Evolutionary conservation across 2,888 invertebrate species (phyloP), one percentile per base, ranked within the genome.

Genomic region (Cacoxenus indagator): DNA sequence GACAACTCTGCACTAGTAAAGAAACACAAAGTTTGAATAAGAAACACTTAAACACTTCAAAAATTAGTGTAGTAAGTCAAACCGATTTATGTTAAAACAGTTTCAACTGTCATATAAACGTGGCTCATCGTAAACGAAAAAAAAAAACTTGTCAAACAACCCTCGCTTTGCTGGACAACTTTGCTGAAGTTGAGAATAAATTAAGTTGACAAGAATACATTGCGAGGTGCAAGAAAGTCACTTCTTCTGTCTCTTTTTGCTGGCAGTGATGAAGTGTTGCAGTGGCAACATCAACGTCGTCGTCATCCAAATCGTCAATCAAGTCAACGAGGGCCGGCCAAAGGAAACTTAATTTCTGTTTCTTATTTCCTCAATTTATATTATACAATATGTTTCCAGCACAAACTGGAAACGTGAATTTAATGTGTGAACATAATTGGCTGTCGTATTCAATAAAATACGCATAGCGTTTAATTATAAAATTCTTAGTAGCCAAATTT

Each of bases 381-480:
- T 57, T 26, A n/a, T n/a, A n/a, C n/a, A n/a, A n/a, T n/a, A n/a
- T n/a, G n/a, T n/a, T n/a, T n/a, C n/a, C n/a, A n/a, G n/a, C n/a
- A n/a, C n/a, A n/a, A n/a, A n/a, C n/a, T n/a, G n/a, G n/a, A n/a
- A 74, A 72, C 80, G 75, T 74, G 77, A 77, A 68, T 83, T 82
- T 82, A 81, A 84, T 82, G 81, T 81, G 80, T 75, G 77, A 82
- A 82, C 82, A 82, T 83, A 81, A 82, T 81, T 82, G 83, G 77
- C 70, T 84, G 83, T 84, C 81, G 80, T 78, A 78, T 83, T 81
- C 80, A 83, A 83, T 81, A 70, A 29, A 57, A 57, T 14, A 27
- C 27, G 14, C 26, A 57, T n/a, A 43, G n/a, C 4, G n/a, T 43
- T n/a, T 43, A 43, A 11, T n/a, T 43, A 8, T n/a, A n/a, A n/a